phyloP scores from a whole-genome alignment of 2,888 invertebrate genomes.

The Tyria jacobaeae region DNA sequence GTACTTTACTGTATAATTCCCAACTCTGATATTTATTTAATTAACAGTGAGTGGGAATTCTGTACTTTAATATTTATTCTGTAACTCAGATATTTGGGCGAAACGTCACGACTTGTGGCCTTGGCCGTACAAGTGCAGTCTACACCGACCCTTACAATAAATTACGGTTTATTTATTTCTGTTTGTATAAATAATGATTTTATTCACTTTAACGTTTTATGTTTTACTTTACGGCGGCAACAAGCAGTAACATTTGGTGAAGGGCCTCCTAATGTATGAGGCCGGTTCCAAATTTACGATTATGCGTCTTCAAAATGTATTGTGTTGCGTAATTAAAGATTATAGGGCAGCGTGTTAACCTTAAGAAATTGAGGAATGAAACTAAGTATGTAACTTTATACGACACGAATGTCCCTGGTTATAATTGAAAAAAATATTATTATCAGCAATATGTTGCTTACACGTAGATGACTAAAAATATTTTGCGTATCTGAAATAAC shows the following conservation, averaged over 20 bases:
- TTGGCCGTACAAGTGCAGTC: background rate
- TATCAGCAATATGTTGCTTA: too few relatives aligned
- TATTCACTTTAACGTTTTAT: constrained; percentile 54
- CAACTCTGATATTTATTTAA: too few relatives aligned
- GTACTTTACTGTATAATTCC: too few relatives aligned
- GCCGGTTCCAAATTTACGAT: constrained; percentile 39
- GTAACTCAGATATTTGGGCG: too few relatives aligned
- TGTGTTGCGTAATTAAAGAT: constrained; percentile 42
- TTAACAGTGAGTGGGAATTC: too few relatives aligned
- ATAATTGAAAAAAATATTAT: too few relatives aligned
- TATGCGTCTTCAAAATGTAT: constrained; percentile 29
- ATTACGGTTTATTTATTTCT: constrained; percentile 21
- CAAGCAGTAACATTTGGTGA: constrained; percentile 51
- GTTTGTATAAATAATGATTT: constrained; percentile 54
- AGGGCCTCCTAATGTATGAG: constrained; percentile 49
- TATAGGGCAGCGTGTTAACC: constrained; percentile 23
- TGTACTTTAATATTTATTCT: too few relatives aligned
- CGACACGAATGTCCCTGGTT: background rate
- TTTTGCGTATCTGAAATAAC: too few relatives aligned
- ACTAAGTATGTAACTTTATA: constrained; percentile 1
- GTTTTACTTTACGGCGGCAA: constrained; percentile 53
- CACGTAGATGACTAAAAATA: too few relatives aligned
- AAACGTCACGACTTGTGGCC: too few relatives aligned
- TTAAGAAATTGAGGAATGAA: too few relatives aligned
- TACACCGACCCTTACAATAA: constrained; percentile 10